A percentile compares a stretch with the other conserved stretches of the same genome.
Evolutionary conservation across 2,797 vertebrate species (phyloP).

Genomic region (Calcarius lapponicus): DNA sequence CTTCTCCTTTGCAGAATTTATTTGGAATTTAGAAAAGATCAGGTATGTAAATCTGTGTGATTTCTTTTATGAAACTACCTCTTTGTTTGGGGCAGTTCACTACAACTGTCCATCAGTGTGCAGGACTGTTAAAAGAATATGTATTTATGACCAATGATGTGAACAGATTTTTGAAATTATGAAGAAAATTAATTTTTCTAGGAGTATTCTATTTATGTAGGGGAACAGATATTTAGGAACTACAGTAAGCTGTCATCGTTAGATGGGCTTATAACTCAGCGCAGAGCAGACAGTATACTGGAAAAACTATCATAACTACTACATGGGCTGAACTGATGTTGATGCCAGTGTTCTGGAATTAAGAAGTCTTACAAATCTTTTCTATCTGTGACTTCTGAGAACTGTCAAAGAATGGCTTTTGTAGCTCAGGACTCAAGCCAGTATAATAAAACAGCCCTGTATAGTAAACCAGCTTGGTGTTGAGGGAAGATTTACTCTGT

Average conservation of each 20-base stretch:
- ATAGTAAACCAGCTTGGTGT: background rate
- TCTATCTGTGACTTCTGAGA: background rate
- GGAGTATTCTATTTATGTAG: background rate
- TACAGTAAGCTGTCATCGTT: background rate
- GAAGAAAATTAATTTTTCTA: background rate
- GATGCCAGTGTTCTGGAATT: background rate
- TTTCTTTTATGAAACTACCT: background rate
- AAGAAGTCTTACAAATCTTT: background rate
- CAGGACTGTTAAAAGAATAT: background rate
- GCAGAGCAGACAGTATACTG: background rate
- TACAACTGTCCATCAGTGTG: background rate
- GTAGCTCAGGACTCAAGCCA: background rate
- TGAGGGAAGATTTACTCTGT: background rate
- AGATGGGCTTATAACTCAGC: background rate
- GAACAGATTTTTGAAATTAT: background rate
- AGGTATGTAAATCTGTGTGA: background rate
- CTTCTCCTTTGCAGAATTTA: background rate
- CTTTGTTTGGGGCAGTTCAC: background rate
- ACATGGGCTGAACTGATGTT: background rate
- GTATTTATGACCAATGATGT: background rate
- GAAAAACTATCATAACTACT: background rate
- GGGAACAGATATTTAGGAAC: background rate
- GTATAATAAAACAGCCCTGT: background rate
- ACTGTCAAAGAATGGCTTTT: background rate
- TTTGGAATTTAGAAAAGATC: constrained; percentile 30